Evolutionary conservation across 2,113 vertebrate genomes (phyloP).

Genomic region (Stomatorhinus ivindoensis): DNA sequence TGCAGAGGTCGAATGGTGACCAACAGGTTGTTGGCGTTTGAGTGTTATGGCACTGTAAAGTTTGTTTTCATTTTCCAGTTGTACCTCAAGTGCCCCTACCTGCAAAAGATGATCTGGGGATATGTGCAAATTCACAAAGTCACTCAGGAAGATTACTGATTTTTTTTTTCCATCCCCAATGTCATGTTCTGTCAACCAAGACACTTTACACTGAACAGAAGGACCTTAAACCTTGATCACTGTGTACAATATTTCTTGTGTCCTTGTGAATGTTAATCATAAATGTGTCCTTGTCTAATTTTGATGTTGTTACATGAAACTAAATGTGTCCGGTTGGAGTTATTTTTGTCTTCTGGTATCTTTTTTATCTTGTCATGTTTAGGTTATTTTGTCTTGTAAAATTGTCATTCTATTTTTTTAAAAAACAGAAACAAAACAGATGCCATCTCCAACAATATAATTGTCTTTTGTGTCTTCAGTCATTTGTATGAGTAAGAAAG

Average conservation of each 20-base stretch:
- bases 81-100: background rate
- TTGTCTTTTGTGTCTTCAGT: constrained; percentile 33
- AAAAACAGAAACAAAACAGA: constrained; percentile 56
- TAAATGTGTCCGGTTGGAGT: constrained; percentile 51
- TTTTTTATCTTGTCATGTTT: constrained; percentile 37
- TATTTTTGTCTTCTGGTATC: constrained; percentile 33
- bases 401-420: constrained; percentile 73
- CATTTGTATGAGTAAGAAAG: constrained; percentile 50
- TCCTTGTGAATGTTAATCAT: constrained; percentile 67
- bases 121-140: constrained; percentile 16
- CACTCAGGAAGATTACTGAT: constrained; percentile 63
- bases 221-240: constrained; percentile 62
- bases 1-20: background rate
- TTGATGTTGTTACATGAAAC: constrained; percentile 48
- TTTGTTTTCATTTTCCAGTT: background rate
- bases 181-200: constrained; percentile 44
- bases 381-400: constrained; percentile 62
- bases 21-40: background rate
- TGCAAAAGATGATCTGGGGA: background rate
- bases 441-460: constrained; percentile 30
- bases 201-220: constrained; percentile 62
- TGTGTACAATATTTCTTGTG: constrained; percentile 55
- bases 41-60: background rate
- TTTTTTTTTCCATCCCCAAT: constrained; percentile 38
- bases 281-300: constrained; percentile 53